Evolutionary conservation across 2,888 invertebrate genomes (phyloP).

Genomic region (Pseudococcus viburni): DNA sequence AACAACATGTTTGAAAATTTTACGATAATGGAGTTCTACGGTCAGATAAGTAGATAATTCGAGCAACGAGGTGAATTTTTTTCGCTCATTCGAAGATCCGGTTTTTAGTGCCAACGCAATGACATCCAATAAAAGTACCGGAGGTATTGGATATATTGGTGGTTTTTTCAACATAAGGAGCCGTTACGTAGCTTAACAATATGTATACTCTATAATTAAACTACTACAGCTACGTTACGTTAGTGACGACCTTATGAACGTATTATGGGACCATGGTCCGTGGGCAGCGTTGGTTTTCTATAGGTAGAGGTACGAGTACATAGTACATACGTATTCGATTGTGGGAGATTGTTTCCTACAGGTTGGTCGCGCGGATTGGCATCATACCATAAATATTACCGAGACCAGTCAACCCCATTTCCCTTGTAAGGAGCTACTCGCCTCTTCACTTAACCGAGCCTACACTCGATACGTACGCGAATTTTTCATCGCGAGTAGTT

Average conservation of each 20-base stretch:
- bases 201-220: slow-evolving; percentile 50
- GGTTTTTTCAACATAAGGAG: neutral
- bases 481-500: slow-evolving; percentile 16
- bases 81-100: neutral
- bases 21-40: slow-evolving; percentile 29
- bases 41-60: neutral
- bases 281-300: slow-evolving; percentile 50
- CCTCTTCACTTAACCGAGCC: slow-evolving; percentile 56
- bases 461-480: slow-evolving; percentile 28
- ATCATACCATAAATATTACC: slow-evolving; percentile 58
- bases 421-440: slow-evolving; percentile 59
- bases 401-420: slow-evolving; percentile 64
- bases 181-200: slow-evolving; percentile 3
- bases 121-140: slow-evolving; percentile 9
- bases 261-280: neutral
- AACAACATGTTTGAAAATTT: neutral
- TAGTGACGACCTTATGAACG: slow-evolving; percentile 48
- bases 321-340: too few species aligned
- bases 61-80: neutral
- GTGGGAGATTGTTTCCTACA: slow-evolving; percentile 63
- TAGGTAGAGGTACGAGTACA: neutral
- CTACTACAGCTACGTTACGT: neutral
- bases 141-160: neutral
- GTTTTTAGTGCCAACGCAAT: slow-evolving; percentile 14
- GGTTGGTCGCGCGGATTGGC: slow-evolving; percentile 60